Percentiles rank a stretch among this genome's conserved stretches.
Evolutionary conservation across 2,797 vertebrate genomes (phyloP).

Genomic region (Aselliscus stoliczkanus): DNA sequence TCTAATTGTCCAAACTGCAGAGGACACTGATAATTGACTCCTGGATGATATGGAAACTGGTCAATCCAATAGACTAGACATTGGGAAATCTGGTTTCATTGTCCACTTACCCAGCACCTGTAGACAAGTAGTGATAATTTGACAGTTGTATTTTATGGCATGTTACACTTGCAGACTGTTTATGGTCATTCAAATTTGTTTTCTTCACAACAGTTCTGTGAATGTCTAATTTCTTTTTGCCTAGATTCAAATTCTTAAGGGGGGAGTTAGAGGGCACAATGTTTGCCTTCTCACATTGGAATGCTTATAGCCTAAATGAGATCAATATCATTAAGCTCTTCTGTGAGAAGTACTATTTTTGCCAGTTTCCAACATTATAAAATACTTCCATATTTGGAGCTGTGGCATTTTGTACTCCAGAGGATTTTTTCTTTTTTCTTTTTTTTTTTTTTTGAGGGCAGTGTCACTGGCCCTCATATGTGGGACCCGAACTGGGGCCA

Average conservation of each 20-base stretch:
- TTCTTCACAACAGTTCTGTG: not conserved
- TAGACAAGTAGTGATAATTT: not conserved
- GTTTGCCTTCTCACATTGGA: not conserved
- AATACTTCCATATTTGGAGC: conserved; percentile 45
- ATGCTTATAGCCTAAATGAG: not conserved
- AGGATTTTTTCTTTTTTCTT: too few relatives aligned
- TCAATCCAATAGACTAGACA: not conserved
- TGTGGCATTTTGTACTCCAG: conserved; percentile 47
- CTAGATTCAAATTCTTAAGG: not conserved
- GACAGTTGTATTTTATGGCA: not conserved
- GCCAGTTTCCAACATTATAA: conserved; percentile 7
- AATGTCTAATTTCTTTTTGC: not conserved
- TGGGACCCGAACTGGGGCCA: too few relatives aligned
- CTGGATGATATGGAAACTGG: fast-evolving
- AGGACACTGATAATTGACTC: not conserved
- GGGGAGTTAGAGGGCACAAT: not conserved
- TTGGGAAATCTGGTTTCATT: not conserved
- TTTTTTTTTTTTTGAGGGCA: too few relatives aligned
- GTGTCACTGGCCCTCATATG: too few relatives aligned
- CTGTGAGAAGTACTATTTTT: conserved; percentile 43
- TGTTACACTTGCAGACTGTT: not conserved
- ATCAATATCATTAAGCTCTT: conserved; percentile 22
- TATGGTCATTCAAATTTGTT: not conserved
- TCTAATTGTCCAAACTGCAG: not conserved
- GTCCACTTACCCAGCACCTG: not conserved